phyloP scores from a whole-genome alignment of 1,140 invertebrate genomes.

The Brachionus rubens region DNA sequence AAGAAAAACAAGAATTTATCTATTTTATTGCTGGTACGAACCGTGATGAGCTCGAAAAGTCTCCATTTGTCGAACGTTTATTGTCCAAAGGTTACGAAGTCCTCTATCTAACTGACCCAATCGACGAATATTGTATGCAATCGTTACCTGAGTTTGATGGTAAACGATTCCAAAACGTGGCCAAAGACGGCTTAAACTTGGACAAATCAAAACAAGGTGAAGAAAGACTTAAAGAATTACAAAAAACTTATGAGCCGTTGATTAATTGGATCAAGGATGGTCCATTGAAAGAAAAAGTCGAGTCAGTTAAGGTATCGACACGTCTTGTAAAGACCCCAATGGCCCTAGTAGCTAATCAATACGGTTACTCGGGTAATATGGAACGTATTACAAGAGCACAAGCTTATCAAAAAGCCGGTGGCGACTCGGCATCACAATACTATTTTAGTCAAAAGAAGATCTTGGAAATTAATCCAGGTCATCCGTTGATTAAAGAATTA shows the following conservation, averaged over 20 bases:
- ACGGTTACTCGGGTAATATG: slow-evolving; percentile 98
- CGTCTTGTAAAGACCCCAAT: slow-evolving; percentile 86
- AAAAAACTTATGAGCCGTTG: slow-evolving; percentile 81
- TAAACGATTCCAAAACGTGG: slow-evolving; percentile 99
- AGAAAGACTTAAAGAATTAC: slow-evolving; percentile 74
- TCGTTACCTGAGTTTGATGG: slow-evolving; percentile 96
- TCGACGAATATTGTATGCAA: slow-evolving; percentile 96
- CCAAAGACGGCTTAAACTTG: slow-evolving; percentile 87
- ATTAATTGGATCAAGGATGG: slow-evolving; percentile 84
- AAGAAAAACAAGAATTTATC: slow-evolving; percentile 89
- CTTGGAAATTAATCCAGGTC: slow-evolving; percentile 92
- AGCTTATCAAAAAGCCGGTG: slow-evolving; percentile 91
- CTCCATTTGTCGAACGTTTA: slow-evolving; percentile 90
- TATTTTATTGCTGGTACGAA: slow-evolving; percentile 88
- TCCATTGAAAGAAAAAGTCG: slow-evolving; percentile 76
- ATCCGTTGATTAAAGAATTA: slow-evolving; percentile 89
- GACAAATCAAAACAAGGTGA: slow-evolving; percentile 78
- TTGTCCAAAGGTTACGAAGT: slow-evolving; percentile 90
- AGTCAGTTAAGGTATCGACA: slow-evolving; percentile 81
- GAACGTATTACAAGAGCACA: slow-evolving; percentile 91
- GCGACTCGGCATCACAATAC: slow-evolving; percentile 78
- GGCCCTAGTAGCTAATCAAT: slow-evolving; percentile 90
- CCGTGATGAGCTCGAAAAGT: slow-evolving; percentile 69
- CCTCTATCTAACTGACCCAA: slow-evolving; percentile 87
- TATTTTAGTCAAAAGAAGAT: slow-evolving; percentile 95